Conservation (phyloP, 2,888 invertebrate genomes). For the Trimorus sp. region DNA sequence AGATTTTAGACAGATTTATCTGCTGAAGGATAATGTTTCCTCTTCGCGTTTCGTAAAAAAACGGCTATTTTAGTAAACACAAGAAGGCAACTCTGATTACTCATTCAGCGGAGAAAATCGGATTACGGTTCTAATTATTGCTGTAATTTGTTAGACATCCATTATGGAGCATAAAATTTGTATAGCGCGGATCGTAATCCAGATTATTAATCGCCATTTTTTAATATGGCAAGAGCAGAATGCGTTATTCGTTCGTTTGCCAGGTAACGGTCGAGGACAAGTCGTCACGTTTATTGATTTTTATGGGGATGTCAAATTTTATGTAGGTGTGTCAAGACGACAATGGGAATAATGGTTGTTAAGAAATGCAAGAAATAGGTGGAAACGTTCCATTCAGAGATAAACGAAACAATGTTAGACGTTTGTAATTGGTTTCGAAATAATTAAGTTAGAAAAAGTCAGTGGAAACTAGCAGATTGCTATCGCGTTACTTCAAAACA, state of each 20-base stretch:
- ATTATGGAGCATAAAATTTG: slow-evolving; percentile 17
- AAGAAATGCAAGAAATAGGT: slow-evolving; percentile 27
- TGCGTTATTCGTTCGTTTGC: slow-evolving; percentile 23
- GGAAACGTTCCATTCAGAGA: slow-evolving; percentile 31
- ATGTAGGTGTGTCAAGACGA: neutral
- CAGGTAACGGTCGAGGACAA: slow-evolving; percentile 10
- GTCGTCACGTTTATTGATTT: slow-evolving; percentile 31
- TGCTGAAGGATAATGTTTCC: too few relatives aligned
- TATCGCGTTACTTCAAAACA: slow-evolving; percentile 18
- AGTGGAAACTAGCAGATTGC: slow-evolving; percentile 32
- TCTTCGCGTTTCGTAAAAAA: too few relatives aligned
- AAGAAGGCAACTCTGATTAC: neutral
- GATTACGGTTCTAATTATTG: slow-evolving; percentile 17
- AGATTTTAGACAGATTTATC: too few relatives aligned
- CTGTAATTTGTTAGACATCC: slow-evolving; percentile 9
- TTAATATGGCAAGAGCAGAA: neutral
- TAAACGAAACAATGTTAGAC: slow-evolving; percentile 43
- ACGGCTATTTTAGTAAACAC: too few relatives aligned
- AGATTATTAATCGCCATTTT: slow-evolving; percentile 14
- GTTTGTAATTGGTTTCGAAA: slow-evolving; percentile 53
- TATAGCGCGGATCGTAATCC: slow-evolving; percentile 13
- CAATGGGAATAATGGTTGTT: slow-evolving; percentile 15
- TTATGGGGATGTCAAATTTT: slow-evolving; percentile 28
- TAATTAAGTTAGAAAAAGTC: slow-evolving; percentile 50
- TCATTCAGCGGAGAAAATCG: neutral